Evolutionary conservation across 2,113 vertebrate genomes (phyloP).

Genomic region (Pelecanus crispus): DNA sequence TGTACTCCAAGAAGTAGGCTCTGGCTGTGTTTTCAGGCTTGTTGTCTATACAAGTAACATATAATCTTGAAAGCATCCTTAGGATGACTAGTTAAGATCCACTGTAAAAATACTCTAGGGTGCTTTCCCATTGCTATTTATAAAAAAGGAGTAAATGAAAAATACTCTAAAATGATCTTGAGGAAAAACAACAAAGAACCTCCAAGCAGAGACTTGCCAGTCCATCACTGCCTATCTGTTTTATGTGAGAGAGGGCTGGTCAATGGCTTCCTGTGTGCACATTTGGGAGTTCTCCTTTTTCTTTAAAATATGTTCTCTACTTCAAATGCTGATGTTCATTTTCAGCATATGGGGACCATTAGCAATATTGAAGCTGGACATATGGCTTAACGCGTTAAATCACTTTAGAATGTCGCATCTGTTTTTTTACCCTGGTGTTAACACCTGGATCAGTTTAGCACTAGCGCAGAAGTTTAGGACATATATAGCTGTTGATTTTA

Average conservation of each 20-base stretch:
- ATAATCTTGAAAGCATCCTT: neutral
- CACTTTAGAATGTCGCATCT: slow-evolving; percentile 60
- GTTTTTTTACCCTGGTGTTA: slow-evolving; percentile 63
- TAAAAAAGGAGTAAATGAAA: neutral
- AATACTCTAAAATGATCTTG: neutral
- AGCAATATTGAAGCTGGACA: slow-evolving; percentile 45
- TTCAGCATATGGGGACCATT: slow-evolving; percentile 70
- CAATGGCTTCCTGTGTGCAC: slow-evolving; percentile 33
- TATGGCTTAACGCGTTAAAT: slow-evolving; percentile 66
- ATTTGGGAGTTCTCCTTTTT: slow-evolving; percentile 34
- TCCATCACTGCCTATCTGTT: slow-evolving; percentile 7
- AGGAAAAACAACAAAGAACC: neutral
- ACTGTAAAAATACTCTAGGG: neutral
- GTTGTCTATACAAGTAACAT: neutral
- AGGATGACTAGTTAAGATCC: neutral
- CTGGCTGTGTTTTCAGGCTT: neutral
- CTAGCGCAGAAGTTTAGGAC: slow-evolving; percentile 60
- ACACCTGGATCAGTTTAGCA: slow-evolving; percentile 75
- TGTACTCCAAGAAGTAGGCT: neutral
- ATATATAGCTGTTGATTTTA: slow-evolving; percentile 66
- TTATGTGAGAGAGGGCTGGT: neutral
- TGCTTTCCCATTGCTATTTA: neutral
- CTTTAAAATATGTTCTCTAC: slow-evolving; percentile 24
- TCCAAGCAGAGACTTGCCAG: neutral
- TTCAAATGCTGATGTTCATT: slow-evolving; percentile 49